Conservation (phyloP, 2,797 vertebrate genomes). For the Anguilla obscura region DNA sequence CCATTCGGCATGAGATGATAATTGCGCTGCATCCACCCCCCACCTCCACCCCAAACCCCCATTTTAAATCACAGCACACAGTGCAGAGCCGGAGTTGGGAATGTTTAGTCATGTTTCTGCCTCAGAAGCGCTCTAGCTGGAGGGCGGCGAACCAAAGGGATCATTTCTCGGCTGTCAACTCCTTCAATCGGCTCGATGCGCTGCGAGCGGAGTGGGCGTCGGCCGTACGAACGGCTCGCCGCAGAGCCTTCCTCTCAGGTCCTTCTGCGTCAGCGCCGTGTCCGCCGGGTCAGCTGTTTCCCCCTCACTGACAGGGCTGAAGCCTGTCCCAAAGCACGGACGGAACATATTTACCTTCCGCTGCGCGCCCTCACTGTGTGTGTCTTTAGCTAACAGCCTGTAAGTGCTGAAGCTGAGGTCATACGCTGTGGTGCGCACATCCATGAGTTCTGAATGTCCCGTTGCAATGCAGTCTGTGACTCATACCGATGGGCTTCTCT, state of each 20-base stretch:
- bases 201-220: not conserved
- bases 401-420: not conserved
- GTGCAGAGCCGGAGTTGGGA: not conserved
- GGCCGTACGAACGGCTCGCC: not conserved
- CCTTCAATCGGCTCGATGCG: not conserved
- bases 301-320: not conserved
- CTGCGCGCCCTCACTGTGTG: not conserved
- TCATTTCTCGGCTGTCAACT: conserved; percentile 14
- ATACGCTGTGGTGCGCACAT: not conserved
- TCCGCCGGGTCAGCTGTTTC: not conserved
- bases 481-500: not conserved
- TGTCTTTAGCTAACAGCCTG: not conserved
- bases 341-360: not conserved
- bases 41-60: not conserved
- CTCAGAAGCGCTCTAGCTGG: not conserved
- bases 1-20: not conserved
- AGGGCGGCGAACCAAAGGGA: not conserved
- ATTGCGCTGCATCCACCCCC: not conserved
- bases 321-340: not conserved
- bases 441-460: not conserved
- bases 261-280: not conserved
- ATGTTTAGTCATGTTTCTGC: conserved; percentile 9
- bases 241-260: not conserved
- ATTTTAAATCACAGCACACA: not conserved
- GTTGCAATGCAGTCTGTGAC: not conserved